Evolutionary conservation across 2,888 invertebrate genomes (phyloP), one percentile per base, ranked within the genome.

Genomic region (Melinaea menophilus): DNA sequence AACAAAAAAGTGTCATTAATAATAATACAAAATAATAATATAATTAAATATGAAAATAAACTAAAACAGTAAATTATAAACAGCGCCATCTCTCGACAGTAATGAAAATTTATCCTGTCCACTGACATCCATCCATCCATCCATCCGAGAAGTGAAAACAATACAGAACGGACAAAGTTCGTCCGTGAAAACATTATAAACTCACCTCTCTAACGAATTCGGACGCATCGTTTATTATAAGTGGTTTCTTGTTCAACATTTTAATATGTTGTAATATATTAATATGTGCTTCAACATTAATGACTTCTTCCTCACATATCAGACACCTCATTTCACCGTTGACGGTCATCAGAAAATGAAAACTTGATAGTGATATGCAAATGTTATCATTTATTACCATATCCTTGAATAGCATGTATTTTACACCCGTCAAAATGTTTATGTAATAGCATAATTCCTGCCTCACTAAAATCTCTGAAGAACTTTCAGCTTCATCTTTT

Each of bases 121-220:
- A 22, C 22, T 1, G 22, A 22, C 22, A 22, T 22, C 22, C 22
- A 22, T 22, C 0, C 22, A 22, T 22, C 0, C 22, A 22, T 22
- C 22, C 22, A 22, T 22, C 22, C 22, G 1, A 22, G 22, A 22
- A 22, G 22, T 22, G 22, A 22, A 22, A 22, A 22, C 22, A 22
- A 22, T 22, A 22, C 22, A 22, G 22, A 22, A 22, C 22, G 22
- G 22, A 22, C 22, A 22, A 22, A 22, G 22, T 22, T 22, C 1
- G 22, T 22, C 31, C 2, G 22, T 22, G n/a, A 31, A 51, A 51
- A n/a, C 22, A 41, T 12, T 55, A 41, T 35, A 55, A 51, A 55
- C 65, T 71, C 71, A 84, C 84, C 79, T 82, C 79, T 74, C 83
- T 71, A 12, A 84, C 68, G 62, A 82, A 82, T 65, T 84, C 84